Evolutionary conservation across 2,113 vertebrate genomes (phyloP), one percentile per base, ranked within the genome.

Genomic region (Procavia capensis): DNA sequence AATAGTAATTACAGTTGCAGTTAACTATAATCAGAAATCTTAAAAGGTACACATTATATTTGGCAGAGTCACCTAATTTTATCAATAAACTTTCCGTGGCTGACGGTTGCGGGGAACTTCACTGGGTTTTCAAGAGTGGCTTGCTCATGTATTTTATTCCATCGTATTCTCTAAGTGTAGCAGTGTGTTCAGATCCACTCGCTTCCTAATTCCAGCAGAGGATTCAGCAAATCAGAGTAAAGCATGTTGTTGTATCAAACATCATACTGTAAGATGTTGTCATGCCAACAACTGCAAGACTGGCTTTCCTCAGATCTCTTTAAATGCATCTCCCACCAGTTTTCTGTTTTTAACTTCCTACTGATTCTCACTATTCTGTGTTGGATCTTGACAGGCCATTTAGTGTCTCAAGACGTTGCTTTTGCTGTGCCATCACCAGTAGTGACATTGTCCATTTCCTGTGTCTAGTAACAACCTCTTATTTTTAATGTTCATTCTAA

Each of bases 301-400:
- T 31, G 2, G 0, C 36, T 80, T 82, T 75, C 43, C 2, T 90
- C 7, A 4, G 83, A 87, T 84, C 27, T 31, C 24, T 36, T 64
- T 74, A 47, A 86, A 72, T 72, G 16, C 27, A 36, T 76, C 79
- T 91, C 86, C 74, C 39, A 1, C 7, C 31, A 6, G n/a, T n/a
- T n/a, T n/a, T n/a, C n/a, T n/a, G n/a, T n/a, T n/a, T n/a, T n/a
- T n/a, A n/a, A n/a, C n/a, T n/a, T n/a, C n/a, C n/a, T n/a, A n/a
- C n/a, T n/a, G n/a, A n/a, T n/a, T 91, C 86, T 68, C 39, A 1
- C 7, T 25, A 6, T 82, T 86, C 68, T 87, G 63, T 85, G 43
- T 94, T 50, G 78, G 76, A 85, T 66, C 84, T 64, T 70, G 75
- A 96, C 6, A 5, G 90, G 43, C 13, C 76, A 47, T 76, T 89